Evolutionary conservation across 2,797 vertebrate species (phyloP).

Genomic region (Enteromius fasciolatus): DNA sequence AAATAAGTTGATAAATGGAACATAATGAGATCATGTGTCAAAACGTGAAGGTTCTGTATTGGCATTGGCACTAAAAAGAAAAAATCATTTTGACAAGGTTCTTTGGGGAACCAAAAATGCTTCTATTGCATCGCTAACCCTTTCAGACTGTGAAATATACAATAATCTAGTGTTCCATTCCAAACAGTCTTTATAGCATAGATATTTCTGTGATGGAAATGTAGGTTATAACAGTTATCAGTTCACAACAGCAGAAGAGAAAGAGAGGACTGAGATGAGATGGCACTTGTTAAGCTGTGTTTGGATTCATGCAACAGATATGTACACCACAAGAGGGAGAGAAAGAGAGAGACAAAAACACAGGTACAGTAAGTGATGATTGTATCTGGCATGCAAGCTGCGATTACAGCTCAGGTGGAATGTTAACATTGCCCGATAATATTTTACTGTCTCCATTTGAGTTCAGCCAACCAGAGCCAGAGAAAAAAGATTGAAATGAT

Average conservation of each 20-base stretch:
- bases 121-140: background rate
- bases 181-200: background rate
- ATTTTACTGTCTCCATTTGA: conserved; percentile 70
- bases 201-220: background rate
- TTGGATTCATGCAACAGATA: conserved; percentile 32
- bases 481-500: conserved; percentile 47
- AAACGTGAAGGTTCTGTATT: background rate
- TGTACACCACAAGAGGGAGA: background rate
- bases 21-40: background rate
- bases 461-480: conserved; percentile 66
- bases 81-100: background rate
- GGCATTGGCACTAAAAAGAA: too few species aligned
- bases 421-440: conserved; percentile 71
- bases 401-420: conserved; percentile 70
- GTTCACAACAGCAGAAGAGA: background rate
- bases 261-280: conserved; percentile 4
- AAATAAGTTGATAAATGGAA: background rate
- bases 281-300: conserved; percentile 8
- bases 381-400: conserved; percentile 63
- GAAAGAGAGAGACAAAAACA: conserved; percentile 16
- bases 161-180: background rate
- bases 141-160: background rate
- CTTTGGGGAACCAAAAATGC: background rate
- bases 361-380: conserved; percentile 41
- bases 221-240: background rate